Evolutionary conservation across 2,113 vertebrate species (phyloP), one percentile per base, ranked within the genome.

Genomic region (Chrysochloris asiatica): DNA sequence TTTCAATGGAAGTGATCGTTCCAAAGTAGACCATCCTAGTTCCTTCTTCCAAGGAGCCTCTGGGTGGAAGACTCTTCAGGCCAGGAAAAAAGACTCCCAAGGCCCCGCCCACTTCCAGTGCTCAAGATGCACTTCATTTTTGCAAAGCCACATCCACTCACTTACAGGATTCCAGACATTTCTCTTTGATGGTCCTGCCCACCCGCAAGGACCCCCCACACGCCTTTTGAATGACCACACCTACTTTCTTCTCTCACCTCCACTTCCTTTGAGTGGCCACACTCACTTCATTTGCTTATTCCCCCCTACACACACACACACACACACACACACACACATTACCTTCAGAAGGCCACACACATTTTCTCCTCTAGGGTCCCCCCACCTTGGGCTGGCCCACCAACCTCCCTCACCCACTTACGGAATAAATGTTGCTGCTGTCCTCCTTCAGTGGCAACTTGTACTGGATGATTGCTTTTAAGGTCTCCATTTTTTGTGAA

Each of bases 391-490:
- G 19, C 13, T 12, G 50, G 17, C 56, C 19, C 56, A 24, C 56
- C 19, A 16, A 19, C 56, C 22, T 26, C 56, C 30, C 17, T 4
- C 12, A 63, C n/a, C 8, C 7, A 91, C 98, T 98, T 89, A 99
- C 99, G 0, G 98, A 97, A 96, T 99, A 99, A 21, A 99, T 89
- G 41, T 99, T 98, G 36, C 97, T 97, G 33, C 81, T 97, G 90
- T 97, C 98, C 92, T 98, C 98, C 77, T 98, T 98, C 7, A 98
- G 75, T 4, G 97, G 96, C 9, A 96, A 98, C 94, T 97, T 98
- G 92, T 99, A 99, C 89, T 98, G 98, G 93, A 99, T 26, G 41
- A 99, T 99, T 5, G 98, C 99, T 97, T 99, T 99, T 84, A 99
- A 84, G 72, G 98, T 97, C 63, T 98, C 98, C 72, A 99, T 96